Evolutionary conservation across 1,140 invertebrate species (phyloP).

Genomic region (Lysiphlebus fabarum): DNA sequence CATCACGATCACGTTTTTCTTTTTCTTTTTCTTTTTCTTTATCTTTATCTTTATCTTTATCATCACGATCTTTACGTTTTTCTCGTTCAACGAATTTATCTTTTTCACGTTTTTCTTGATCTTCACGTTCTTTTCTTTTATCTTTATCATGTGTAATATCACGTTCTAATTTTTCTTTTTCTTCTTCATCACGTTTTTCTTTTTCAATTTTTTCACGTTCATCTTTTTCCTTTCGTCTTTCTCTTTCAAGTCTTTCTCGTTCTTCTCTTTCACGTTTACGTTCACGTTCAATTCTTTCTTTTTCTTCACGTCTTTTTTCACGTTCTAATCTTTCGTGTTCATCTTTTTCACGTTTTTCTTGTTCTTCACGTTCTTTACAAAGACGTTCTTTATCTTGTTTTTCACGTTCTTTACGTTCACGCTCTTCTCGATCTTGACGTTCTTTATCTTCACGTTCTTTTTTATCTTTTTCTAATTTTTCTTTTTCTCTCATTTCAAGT

Average conservation of each 20-base stretch:
- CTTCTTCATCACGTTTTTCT: conserved; percentile 48
- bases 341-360: conserved; percentile 38
- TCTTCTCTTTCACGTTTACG: conserved; percentile 34
- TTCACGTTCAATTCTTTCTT: conserved; percentile 47
- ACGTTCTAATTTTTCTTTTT: conserved; percentile 45
- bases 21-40: conserved; percentile 42
- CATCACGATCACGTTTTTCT: conserved; percentile 42
- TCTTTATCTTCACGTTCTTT: conserved; percentile 36
- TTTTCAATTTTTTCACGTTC: conserved; percentile 51
- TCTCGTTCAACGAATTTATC: conserved; percentile 41
- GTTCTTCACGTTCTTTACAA: conserved; percentile 37
- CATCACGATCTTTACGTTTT: conserved; percentile 38
- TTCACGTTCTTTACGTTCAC: conserved; percentile 36
- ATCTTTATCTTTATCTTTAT: conserved; percentile 41
- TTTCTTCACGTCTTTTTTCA: conserved; percentile 47
- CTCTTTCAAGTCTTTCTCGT: conserved; percentile 34
- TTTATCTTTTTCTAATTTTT: conserved; percentile 37
- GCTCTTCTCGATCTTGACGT: conserved; percentile 35
- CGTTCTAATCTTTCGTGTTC: conserved; percentile 44
- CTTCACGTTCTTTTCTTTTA: conserved; percentile 42
- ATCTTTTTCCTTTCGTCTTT: conserved; percentile 35
- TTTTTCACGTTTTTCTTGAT: conserved; percentile 47
- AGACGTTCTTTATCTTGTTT: conserved; percentile 13
- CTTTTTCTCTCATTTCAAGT: conserved; percentile 36
- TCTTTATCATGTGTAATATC: conserved; percentile 37